These are phyloP conservation scores for Atrichornis clamosus DNA, from an alignment of 2,113 vertebrate genomes.

Conservation along the genomic window DNA sequence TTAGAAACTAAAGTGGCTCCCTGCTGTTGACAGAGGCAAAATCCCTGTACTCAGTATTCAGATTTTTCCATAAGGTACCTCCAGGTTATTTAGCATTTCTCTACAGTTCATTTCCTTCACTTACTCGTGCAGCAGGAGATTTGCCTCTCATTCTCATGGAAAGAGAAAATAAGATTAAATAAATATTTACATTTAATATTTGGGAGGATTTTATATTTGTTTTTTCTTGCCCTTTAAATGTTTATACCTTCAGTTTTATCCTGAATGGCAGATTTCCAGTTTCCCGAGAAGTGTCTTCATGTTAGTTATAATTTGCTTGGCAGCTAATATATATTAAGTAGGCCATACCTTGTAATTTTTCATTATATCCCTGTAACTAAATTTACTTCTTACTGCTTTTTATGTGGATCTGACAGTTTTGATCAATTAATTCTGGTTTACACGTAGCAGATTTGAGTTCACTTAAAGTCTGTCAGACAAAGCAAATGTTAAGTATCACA, in stretches of 20 bases:
- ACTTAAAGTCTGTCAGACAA: not conserved
- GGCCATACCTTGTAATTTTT: not conserved
- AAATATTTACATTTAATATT: not conserved
- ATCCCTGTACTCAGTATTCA: not conserved
- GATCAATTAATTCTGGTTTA: not conserved
- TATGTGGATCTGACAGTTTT: not conserved
- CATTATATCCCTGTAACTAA: not conserved
- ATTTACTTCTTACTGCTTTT: not conserved
- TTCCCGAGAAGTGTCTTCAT: not conserved
- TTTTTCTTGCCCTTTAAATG: not conserved
- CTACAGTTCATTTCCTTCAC: not conserved
- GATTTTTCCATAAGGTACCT: conserved; percentile 1
- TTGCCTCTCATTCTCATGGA: not conserved
- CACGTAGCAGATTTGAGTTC: not conserved
- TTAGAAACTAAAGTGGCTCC: not conserved
- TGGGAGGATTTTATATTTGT: not conserved
- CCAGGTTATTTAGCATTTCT: conserved; percentile 13
- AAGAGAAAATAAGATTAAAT: not conserved
- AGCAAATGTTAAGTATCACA: not conserved
- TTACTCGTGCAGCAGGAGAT: not conserved
- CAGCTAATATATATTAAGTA: not conserved
- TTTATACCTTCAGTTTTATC: not conserved
- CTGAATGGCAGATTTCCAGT: not conserved
- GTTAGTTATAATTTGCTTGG: not conserved
- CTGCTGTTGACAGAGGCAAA: not conserved